A percentile compares a stretch with the other conserved stretches of the same genome.
phyloP scores from a whole-genome alignment of 2,888 invertebrate species.

The Ectropis crepuscularia region DNA sequence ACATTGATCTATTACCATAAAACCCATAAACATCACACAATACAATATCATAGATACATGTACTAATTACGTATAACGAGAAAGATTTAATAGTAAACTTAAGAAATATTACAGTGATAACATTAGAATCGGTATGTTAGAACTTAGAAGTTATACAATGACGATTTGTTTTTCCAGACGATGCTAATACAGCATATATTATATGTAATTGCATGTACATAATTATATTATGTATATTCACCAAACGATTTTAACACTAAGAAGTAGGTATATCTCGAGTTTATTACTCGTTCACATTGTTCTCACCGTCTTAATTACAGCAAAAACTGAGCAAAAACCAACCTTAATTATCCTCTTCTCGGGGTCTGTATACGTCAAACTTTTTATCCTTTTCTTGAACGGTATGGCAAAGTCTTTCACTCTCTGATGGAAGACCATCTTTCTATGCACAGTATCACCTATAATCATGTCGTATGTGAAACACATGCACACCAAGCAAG shows the following conservation, averaged over 20 bases:
- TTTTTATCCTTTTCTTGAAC: constrained; percentile 75
- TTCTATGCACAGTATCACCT: constrained; percentile 77
- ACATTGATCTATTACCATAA: too few species aligned
- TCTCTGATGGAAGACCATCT: constrained; percentile 80
- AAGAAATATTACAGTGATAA: too few species aligned
- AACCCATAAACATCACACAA: too few species aligned
- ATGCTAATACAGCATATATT: too few species aligned
- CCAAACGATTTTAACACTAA: background rate
- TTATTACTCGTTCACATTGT: constrained; percentile 6
- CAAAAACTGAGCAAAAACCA: constrained; percentile 20
- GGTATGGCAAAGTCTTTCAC: constrained; percentile 79
- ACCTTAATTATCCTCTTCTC: constrained; percentile 77
- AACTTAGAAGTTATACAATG: background rate
- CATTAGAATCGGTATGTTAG: background rate
- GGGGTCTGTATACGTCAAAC: constrained; percentile 68
- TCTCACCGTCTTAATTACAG: constrained; percentile 1
- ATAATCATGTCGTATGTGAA: constrained; percentile 73
- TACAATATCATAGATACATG: too few species aligned
- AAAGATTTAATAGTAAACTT: too few species aligned
- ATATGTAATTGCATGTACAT: too few species aligned
- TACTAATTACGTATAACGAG: too few species aligned
- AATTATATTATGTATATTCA: too few species aligned
- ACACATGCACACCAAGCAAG: constrained; percentile 59
- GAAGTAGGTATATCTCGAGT: background rate
- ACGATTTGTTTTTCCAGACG: too few species aligned